Evolutionary conservation across 2,797 vertebrate species (phyloP).

Genomic region (Ficedula albicollis): DNA sequence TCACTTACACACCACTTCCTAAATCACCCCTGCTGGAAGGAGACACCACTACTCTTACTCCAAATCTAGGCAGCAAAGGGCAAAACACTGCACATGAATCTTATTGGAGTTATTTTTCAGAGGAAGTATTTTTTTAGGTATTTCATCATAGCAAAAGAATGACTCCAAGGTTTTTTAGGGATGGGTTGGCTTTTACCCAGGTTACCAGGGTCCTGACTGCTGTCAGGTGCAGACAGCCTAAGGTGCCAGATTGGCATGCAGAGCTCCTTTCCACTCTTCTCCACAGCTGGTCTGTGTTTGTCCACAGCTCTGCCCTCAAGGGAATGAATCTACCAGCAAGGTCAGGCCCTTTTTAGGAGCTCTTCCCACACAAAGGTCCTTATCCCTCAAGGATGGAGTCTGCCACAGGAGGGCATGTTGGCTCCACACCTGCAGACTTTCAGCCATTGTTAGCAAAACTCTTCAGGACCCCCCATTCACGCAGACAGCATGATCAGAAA

Average conservation of each 20-base stretch:
- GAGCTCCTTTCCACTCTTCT: background rate
- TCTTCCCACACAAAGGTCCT: background rate
- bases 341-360: background rate
- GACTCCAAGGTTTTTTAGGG: background rate
- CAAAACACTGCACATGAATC: background rate
- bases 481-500: background rate
- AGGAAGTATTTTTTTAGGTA: background rate
- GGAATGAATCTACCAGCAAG: background rate
- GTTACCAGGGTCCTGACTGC: background rate
- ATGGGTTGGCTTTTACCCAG: background rate
- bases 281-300: background rate
- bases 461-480: background rate
- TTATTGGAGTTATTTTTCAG: background rate
- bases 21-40: background rate
- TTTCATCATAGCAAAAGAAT: background rate
- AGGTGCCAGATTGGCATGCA: background rate
- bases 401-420: background rate
- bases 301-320: background rate
- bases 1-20: background rate
- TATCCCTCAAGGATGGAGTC: background rate
- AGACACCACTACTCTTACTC: background rate
- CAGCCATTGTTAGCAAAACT: background rate
- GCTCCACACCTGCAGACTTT: background rate
- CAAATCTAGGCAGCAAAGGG: background rate
- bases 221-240: rapidly evolving